Base-by-base conservation (phyloP, 2,113 vertebrate species). In the Eidolon helvum region DNA sequence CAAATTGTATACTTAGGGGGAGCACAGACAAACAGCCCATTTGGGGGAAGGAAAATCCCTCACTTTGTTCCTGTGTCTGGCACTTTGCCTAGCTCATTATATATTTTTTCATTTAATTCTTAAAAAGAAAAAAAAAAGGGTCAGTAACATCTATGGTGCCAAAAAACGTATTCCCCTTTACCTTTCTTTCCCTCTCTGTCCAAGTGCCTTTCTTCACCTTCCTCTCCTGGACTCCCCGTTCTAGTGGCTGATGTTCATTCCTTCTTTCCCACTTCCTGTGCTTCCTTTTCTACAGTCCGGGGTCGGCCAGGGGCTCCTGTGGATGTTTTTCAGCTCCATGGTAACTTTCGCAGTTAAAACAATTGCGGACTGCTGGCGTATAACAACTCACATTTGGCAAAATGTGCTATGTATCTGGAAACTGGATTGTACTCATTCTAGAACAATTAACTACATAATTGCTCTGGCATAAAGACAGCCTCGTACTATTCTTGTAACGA, bases 391-490 rank as follows among this genome's bases (percentile, higher is more conserved):
- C 97, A 95, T 89, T 97, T 97, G 97, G 91, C 96, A 83, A 97
- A 96, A 93, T 92, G 48, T 92, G 68, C 33, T 88, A 65, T 86
- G 61, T 91, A 79, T 97, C 96, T 97, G 91, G 82, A 97, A 98
- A 94, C 91, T 96, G 94, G 95, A 95, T 97, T 96, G 91, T 48
- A 88, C 66, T 97, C 93, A 96, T 97, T 95, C 78, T 96, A 79
- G 85, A 95, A 83, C 96, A 96, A 97, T 97, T 98, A 97, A 78
- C 88, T 90, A 89, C 91, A 95, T 93, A 96, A 97, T 97, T 89
- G 69, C 74, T 89, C 93, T 98, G 97, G 94, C 96, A 83, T 38
- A 33, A 85, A 90, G 85, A 92, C 66, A 93, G 50, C 77, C 82
- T 84, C 84, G 59, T 88, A 59, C 95, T 97, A 94, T 94, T 97